These are phyloP conservation scores for Thysanoteuthis rhombus DNA, from an alignment of 2,888 invertebrate species.

Conservation along the genomic window DNA sequence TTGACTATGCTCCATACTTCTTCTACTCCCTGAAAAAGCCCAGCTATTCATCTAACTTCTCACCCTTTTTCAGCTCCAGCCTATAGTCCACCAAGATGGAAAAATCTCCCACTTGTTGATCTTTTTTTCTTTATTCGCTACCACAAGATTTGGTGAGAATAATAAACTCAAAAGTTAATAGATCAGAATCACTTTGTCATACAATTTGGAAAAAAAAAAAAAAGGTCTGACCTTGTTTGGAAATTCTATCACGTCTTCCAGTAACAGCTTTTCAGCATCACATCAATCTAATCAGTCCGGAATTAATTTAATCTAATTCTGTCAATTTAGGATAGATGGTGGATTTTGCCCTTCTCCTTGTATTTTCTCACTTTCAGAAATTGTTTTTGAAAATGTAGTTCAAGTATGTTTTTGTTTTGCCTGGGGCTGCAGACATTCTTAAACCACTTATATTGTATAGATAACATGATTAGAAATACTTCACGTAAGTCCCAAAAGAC, in stretches of 20 bases:
- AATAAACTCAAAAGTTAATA: too few relatives aligned
- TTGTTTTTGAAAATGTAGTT: neutral
- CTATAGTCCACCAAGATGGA: too few relatives aligned
- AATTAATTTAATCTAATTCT: neutral
- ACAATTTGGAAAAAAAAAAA: too few relatives aligned
- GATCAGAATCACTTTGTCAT: too few relatives aligned
- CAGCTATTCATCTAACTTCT: too few relatives aligned
- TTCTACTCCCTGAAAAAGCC: too few relatives aligned
- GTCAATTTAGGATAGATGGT: neutral
- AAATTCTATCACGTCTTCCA: neutral
- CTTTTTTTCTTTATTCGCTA: too few relatives aligned
- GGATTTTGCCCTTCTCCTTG: neutral
- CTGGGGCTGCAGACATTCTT: neutral
- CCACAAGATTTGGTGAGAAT: too few relatives aligned
- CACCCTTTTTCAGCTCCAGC: too few relatives aligned
- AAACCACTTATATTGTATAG: neutral
- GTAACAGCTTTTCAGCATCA: neutral
- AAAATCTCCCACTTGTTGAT: too few relatives aligned
- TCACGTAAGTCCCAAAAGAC: neutral
- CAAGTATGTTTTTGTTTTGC: neutral
- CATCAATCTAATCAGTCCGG: neutral
- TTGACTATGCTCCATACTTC: too few relatives aligned
- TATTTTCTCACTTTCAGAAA: neutral
- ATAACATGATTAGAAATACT: neutral
- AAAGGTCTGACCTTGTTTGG: neutral